A percentile compares a stretch with the other conserved stretches of the same genome.
These are phyloP conservation scores for Tylochromis polylepis DNA, from an alignment of 2,113 vertebrate species.

Conservation along the genomic window DNA sequence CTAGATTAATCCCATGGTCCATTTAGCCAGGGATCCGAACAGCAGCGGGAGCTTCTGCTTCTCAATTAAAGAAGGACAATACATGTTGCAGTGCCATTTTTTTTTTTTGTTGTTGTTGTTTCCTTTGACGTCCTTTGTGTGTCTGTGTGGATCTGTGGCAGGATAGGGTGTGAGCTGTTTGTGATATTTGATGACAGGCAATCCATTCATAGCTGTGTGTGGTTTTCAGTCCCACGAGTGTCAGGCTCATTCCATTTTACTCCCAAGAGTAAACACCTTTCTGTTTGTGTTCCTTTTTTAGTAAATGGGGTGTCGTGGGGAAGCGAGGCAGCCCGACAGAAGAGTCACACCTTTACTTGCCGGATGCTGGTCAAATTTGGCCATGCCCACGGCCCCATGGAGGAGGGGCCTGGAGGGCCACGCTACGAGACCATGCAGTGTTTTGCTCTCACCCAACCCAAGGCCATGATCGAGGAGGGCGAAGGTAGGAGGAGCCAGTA, in stretches of 20 bases:
- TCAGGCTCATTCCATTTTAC: background rate
- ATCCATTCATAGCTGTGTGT: background rate
- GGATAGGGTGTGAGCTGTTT: conserved; percentile 21
- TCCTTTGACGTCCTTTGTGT: background rate
- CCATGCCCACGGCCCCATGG: conserved; percentile 71
- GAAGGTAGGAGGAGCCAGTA: conserved; percentile 73
- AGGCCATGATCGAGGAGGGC: conserved; percentile 96
- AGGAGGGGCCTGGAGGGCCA: conserved; percentile 80
- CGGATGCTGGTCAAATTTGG: conserved; percentile 90
- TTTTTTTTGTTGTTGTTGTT: conserved; percentile 15
- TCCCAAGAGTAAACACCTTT: background rate
- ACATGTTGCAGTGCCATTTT: conserved; percentile 11
- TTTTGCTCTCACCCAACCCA: conserved; percentile 95
- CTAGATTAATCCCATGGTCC: conserved; percentile 73
- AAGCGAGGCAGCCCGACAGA: conserved; percentile 86
- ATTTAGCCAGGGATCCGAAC: conserved; percentile 60
- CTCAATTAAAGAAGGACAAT: conserved; percentile 48
- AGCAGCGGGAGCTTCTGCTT: conserved; percentile 44
- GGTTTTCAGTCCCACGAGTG: background rate
- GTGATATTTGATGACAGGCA: conserved; percentile 27
- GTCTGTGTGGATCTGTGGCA: conserved; percentile 1
- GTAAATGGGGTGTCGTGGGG: conserved; percentile 91
- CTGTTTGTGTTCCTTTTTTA: conserved; percentile 46
- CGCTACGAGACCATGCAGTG: conserved; percentile 98
- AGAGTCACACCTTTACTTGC: conserved; percentile 96